A percentile compares a stretch with the other conserved stretches of the same genome.
phyloP scores from a whole-genome alignment of 2,797 vertebrate species.

The Champsocephalus gunnari region DNA sequence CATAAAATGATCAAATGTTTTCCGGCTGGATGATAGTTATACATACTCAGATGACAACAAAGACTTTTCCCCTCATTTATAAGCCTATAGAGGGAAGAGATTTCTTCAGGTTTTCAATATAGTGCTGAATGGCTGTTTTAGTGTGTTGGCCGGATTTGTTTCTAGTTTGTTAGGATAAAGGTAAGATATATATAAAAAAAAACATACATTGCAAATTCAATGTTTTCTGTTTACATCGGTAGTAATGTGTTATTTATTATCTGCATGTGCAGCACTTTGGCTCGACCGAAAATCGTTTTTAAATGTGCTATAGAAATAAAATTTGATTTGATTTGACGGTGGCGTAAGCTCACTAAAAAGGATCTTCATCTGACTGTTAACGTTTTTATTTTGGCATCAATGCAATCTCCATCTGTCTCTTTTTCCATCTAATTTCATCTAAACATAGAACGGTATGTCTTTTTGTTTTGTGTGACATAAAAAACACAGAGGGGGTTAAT shows the following conservation, averaged over 20 bases:
- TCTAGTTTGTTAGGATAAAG: constrained; percentile 16
- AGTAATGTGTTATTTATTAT: no score
- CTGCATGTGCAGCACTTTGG: no score
- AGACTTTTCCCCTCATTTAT: constrained; percentile 23
- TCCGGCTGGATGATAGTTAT: constrained; percentile 33
- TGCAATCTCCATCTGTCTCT: neutral
- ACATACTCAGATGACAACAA: constrained; percentile 23
- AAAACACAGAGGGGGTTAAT: constrained; percentile 29
- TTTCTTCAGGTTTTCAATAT: constrained; percentile 15
- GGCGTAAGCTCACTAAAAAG: constrained; percentile 27
- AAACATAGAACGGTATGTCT: constrained; percentile 14
- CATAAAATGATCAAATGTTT: constrained; percentile 41
- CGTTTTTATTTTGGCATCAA: constrained; percentile 27
- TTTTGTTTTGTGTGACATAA: constrained; percentile 6
- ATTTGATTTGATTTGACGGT: neutral
- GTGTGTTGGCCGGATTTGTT: constrained; percentile 37
- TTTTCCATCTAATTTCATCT: constrained; percentile 5
- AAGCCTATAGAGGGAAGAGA: constrained; percentile 2
- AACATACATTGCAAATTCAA: constrained; percentile 15
- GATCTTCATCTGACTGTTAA: neutral
- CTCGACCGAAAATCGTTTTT: no score
- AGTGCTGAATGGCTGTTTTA: constrained; percentile 35
- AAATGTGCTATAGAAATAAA: no score
- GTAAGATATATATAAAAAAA: constrained; percentile 35
- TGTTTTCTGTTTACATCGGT: neutral